phyloP scores from a whole-genome alignment of 2,888 invertebrate species.

The Dicyrtoma fusca region DNA sequence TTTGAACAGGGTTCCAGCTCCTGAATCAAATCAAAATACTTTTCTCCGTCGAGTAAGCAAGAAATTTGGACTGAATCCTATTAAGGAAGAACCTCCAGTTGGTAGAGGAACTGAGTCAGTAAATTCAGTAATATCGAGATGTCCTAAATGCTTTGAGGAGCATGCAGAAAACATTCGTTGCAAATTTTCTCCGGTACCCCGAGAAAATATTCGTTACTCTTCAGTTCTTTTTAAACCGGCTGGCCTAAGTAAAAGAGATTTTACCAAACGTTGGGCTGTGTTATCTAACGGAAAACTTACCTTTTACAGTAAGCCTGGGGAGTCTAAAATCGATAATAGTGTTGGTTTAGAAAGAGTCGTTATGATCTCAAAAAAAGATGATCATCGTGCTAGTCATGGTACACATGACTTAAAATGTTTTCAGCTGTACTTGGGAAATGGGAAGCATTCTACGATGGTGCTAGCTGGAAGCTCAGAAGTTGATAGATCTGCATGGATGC shows the following conservation, averaged over 20 bases:
- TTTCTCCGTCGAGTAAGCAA: constrained; percentile 51
- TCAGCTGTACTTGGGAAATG: constrained; percentile 61
- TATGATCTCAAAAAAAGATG: constrained; percentile 49
- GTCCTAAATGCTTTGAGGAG: constrained; percentile 46
- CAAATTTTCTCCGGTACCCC: constrained; percentile 46
- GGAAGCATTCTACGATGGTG: constrained; percentile 44
- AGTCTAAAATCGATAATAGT: constrained; percentile 66
- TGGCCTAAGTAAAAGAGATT: constrained; percentile 67
- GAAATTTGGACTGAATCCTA: constrained; percentile 48
- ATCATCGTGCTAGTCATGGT: constrained; percentile 59
- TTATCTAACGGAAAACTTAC: constrained; percentile 73
- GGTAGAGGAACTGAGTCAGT: constrained; percentile 16
- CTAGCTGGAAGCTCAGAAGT: constrained; percentile 59
- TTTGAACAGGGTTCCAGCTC: background rate
- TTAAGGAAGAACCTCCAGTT: constrained; percentile 45
- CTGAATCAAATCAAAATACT: constrained; percentile 27
- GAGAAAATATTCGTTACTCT: constrained; percentile 43
- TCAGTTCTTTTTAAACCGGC: constrained; percentile 51
- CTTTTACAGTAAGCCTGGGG: constrained; percentile 72
- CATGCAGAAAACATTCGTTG: constrained; percentile 43
- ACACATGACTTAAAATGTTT: constrained; percentile 69
- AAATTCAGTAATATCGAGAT: constrained; percentile 25
- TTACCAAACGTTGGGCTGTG: constrained; percentile 73
- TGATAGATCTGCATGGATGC: constrained; percentile 70
- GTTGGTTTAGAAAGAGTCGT: constrained; percentile 70